Conservation (phyloP, 2,113 vertebrate genomes). For the Conger conger region DNA sequence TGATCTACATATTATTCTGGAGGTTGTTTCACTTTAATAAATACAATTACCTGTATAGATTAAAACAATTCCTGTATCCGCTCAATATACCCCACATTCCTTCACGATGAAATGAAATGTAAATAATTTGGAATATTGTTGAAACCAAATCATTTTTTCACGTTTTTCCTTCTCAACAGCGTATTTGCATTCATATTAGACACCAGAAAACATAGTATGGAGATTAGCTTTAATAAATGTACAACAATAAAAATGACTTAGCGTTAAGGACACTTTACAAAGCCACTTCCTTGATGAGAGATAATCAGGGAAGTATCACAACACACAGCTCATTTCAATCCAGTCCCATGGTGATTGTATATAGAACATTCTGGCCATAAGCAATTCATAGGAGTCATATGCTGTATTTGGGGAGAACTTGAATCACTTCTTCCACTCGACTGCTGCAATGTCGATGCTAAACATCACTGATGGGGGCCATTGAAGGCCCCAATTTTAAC, state of each 20-base stretch:
- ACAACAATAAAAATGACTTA: not conserved
- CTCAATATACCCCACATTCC: no score
- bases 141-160: no score
- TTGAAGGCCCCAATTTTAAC: not conserved
- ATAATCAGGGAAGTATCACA: not conserved
- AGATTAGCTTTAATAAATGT: not conserved
- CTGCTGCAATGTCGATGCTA: not conserved
- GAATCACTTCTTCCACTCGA: not conserved
- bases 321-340: not conserved
- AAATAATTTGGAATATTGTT: not conserved
- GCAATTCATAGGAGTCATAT: not conserved
- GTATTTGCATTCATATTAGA: no score
- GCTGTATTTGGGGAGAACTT: not conserved
- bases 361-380: not conserved
- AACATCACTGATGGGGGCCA: not conserved
- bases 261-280: not conserved
- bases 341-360: not conserved
- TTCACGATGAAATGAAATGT: no score
- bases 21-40: no score
- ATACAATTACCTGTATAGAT: no score
- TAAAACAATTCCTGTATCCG: no score
- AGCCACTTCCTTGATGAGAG: not conserved
- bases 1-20: no score
- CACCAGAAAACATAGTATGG: no score
- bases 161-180: no score